Conservation (phyloP, 2,113 vertebrate genomes). For the Apaloderma vittatum region DNA sequence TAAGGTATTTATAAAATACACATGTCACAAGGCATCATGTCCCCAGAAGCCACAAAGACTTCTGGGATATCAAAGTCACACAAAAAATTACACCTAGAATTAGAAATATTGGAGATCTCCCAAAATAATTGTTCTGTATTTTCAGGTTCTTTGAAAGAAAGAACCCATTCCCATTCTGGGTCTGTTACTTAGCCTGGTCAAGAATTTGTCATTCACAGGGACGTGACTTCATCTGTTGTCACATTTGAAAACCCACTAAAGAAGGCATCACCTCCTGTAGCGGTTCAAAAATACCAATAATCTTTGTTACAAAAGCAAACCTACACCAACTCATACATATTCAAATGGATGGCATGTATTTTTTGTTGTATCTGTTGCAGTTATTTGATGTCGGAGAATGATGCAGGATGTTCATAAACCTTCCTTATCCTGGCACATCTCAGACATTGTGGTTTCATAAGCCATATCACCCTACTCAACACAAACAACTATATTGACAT, state of each 20-base stretch:
- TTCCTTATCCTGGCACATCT: neutral
- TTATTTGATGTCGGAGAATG: neutral
- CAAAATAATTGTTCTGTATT: neutral
- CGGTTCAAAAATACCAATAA: neutral
- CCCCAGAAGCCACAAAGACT: neutral
- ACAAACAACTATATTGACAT: accelerated
- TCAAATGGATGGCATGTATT: neutral
- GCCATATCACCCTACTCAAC: neutral
- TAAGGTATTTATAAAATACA: neutral
- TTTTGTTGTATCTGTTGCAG: neutral
- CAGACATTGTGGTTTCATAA: neutral
- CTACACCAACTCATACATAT: neutral
- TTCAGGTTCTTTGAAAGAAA: neutral
- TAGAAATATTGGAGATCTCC: neutral
- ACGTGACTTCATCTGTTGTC: neutral
- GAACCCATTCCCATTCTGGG: neutral
- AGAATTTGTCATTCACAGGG: neutral
- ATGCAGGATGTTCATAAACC: neutral
- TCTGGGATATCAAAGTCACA: neutral
- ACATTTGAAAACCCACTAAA: neutral
- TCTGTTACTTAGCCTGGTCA: neutral
- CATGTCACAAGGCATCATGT: neutral
- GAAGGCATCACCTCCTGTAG: neutral
- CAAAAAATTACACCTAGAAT: neutral
- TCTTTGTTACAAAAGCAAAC: neutral